phyloP scores from a whole-genome alignment of 2,888 invertebrate species.

The Lobophora halterata region DNA sequence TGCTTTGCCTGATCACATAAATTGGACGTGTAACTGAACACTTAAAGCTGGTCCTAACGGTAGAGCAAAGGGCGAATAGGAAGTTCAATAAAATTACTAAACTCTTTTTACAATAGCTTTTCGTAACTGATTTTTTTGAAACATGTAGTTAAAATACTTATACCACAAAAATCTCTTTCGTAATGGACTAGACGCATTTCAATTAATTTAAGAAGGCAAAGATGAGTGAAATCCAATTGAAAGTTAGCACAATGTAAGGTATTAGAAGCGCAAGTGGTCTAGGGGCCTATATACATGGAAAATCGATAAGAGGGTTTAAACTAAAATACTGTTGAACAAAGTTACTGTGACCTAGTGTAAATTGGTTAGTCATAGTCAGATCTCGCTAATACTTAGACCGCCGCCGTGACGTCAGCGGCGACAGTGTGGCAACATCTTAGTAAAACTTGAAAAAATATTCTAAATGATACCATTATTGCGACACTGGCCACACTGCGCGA shows the following conservation, averaged over 20 bases:
- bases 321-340: constrained; percentile 72
- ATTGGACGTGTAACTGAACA: constrained; percentile 77
- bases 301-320: constrained; percentile 54
- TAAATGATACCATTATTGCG: constrained; percentile 55
- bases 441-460: constrained; percentile 59
- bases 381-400: constrained; percentile 63
- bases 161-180: constrained; percentile 75
- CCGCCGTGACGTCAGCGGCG: constrained; percentile 35
- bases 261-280: constrained; percentile 42
- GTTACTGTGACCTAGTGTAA: constrained; percentile 66
- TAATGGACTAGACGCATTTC: constrained; percentile 78
- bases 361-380: constrained; percentile 66
- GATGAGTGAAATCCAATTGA: constrained; percentile 72
- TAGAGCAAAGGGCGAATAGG: constrained; percentile 47
- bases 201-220: constrained; percentile 77
- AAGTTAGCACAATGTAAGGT: constrained; percentile 52
- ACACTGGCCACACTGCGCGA: constrained; percentile 51
- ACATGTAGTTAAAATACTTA: constrained; percentile 60
- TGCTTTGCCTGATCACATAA: constrained; percentile 74
- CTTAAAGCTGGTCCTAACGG: constrained; percentile 69
- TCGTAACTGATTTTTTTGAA: constrained; percentile 54
- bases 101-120: constrained; percentile 57
- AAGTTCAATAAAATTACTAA: constrained; percentile 50
- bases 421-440: constrained; percentile 52
- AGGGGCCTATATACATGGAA: constrained; percentile 60